Percentiles rank a stretch among this genome's conserved stretches.
These are phyloP conservation scores for Chitala chitala DNA, from an alignment of 2,113 vertebrate species.

Conservation along the genomic window DNA sequence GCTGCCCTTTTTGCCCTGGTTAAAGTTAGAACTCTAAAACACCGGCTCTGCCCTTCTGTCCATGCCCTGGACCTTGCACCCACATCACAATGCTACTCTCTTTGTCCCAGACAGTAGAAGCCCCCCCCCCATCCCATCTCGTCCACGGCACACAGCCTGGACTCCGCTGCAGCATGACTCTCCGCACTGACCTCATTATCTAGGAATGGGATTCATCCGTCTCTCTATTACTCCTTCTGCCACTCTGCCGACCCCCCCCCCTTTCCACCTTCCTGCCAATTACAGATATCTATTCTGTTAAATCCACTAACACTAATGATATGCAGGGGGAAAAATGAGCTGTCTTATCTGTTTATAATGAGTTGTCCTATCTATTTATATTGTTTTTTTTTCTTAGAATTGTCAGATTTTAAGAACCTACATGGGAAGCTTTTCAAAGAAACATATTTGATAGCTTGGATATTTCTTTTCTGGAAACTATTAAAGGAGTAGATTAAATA, in stretches of 20 bases:
- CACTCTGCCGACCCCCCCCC: constrained; percentile 11
- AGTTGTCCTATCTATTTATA: constrained; percentile 30
- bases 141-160: too few relatives aligned
- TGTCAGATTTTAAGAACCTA: constrained; percentile 34
- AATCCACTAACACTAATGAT: constrained; percentile 30
- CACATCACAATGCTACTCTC: neutral
- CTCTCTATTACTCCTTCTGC: neutral
- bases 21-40: too few relatives aligned
- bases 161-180: too few relatives aligned
- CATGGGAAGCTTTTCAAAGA: constrained; percentile 35
- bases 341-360: constrained; percentile 36
- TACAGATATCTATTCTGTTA: neutral
- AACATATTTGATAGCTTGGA: constrained; percentile 37
- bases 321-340: constrained; percentile 28
- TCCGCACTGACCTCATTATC: constrained; percentile 44
- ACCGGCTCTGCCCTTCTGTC: too few relatives aligned
- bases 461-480: constrained; percentile 56
- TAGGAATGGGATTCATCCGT: constrained; percentile 40
- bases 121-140: neutral
- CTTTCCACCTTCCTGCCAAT: neutral
- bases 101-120: neutral
- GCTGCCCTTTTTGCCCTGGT: too few relatives aligned
- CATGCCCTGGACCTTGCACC: too few relatives aligned
- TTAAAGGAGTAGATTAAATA: constrained; percentile 57
- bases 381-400: constrained; percentile 23